Conservation (phyloP, 1,140 invertebrate species). For the Euura lappo region DNA sequence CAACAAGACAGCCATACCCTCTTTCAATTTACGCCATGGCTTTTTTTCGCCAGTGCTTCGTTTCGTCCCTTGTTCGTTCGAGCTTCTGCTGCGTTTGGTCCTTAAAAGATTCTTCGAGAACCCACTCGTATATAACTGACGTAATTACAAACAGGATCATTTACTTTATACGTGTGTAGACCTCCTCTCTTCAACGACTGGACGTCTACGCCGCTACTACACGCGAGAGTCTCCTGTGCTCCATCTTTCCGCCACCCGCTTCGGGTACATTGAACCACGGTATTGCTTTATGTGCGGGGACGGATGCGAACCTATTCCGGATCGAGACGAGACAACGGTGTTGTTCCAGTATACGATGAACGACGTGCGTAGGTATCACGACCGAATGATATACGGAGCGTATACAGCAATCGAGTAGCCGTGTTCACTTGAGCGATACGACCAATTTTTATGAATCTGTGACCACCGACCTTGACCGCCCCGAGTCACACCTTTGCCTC, state of each 20-base stretch:
- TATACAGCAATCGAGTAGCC: neutral
- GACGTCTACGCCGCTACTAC: neutral
- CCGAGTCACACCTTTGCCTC: neutral
- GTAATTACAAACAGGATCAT: slow-evolving; percentile 42
- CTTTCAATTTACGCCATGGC: slow-evolving; percentile 58
- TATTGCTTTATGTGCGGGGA: neutral
- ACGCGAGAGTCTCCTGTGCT: too few relatives aligned
- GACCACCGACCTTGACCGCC: neutral
- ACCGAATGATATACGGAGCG: neutral
- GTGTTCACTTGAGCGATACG: neutral
- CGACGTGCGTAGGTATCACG: neutral
- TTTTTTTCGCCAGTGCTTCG: slow-evolving; percentile 44
- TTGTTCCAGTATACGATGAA: neutral
- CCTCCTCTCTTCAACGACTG: neutral
- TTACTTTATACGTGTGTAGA: neutral
- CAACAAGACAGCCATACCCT: slow-evolving; percentile 56
- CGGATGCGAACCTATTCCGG: neutral
- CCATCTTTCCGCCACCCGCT: neutral
- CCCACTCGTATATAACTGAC: slow-evolving; percentile 30
- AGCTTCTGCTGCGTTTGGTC: slow-evolving; percentile 30
- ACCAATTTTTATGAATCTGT: neutral
- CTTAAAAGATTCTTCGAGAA: slow-evolving; percentile 12
- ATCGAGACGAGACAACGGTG: neutral
- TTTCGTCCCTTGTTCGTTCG: slow-evolving; percentile 19
- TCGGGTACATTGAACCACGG: neutral